Base-by-base conservation (phyloP, 2,113 vertebrate species). In the Uropsilus gracilis region DNA sequence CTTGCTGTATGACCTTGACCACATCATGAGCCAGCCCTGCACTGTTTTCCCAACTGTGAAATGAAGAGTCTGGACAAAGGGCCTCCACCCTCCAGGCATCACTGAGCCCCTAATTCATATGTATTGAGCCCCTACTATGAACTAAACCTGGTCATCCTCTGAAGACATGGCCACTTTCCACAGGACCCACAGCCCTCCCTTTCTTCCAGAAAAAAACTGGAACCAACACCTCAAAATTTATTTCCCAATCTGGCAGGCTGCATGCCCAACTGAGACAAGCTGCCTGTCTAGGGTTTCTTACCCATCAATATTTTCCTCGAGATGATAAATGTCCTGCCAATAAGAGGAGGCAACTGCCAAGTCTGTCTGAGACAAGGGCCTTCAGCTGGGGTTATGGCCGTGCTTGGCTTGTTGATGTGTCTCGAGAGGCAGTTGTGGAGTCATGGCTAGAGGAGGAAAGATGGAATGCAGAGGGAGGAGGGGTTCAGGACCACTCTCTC, bases 261-360 rank as follows among this genome's bases (percentile, higher is more conserved):
- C 59, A 72, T 5, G n/a, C 44, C 68, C 14, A 2, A 59, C 53
- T 0, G 1, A 94, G 89, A 89, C 77, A 80, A 0, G 0, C 34
- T 50, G 97, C 91, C 94, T 95, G 87, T 95, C 96, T 68, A 64
- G 97, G 94, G 97, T 97, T 98, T 97, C 85, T 97, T 96, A 97
- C 96, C 97, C 71, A 11, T 98, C 98, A 97, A 98, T 98, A 98
- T 98, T 98, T 98, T 98, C 98, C 98, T 98, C 98, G 96, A 98
- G 97, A 98, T 98, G 98, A 98, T 98, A 98, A 98, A 98, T 98
- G 97, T 97, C 97, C 97, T 98, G 98, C 98, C 98, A 98, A 98
- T 98, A 98, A 98, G 91, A 94, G 0, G 11, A 98, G 97, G 97
- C 98, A 98, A 97, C 98, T 98, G 98, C 98, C 98, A 98, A 95